Percentiles rank a stretch among this genome's conserved stretches.
Conservation (phyloP, 2,797 vertebrate genomes). For the Dromococcyx pavoninus region DNA sequence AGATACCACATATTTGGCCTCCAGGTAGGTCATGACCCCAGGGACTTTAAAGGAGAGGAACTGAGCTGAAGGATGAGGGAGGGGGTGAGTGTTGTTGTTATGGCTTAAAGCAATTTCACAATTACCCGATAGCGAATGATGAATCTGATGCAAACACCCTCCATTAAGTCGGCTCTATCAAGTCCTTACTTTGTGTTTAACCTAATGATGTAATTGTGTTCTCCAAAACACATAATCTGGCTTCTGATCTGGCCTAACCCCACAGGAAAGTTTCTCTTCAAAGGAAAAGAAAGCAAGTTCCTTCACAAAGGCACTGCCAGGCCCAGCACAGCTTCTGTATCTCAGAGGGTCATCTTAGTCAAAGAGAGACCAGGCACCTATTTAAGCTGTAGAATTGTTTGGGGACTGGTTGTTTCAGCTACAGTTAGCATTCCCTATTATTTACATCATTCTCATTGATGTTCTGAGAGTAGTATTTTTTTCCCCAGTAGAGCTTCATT, state of each 20-base stretch:
- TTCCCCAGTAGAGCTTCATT: background rate
- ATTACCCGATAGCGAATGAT: conserved; percentile 65
- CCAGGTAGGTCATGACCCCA: conserved; percentile 67
- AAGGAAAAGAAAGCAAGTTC: conserved; percentile 51
- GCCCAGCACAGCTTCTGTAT: conserved; percentile 30
- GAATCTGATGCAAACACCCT: conserved; percentile 66
- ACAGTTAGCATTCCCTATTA: background rate
- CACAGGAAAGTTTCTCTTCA: conserved; percentile 60
- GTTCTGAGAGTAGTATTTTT: background rate
- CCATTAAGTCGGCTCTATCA: conserved; percentile 54
- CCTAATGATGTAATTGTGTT: conserved; percentile 59
- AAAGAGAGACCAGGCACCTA: conserved; percentile 7
- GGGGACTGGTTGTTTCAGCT: conserved; percentile 12
- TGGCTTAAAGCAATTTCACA: conserved; percentile 72
- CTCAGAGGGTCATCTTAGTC: conserved; percentile 51
- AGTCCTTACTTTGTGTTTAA: conserved; percentile 63
- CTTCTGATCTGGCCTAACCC: conserved; percentile 67
- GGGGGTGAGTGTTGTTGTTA: conserved; percentile 54
- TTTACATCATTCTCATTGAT: background rate
- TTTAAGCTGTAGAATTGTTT: background rate
- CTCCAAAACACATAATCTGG: conserved; percentile 63
- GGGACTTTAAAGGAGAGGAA: conserved; percentile 68
- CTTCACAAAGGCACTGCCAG: conserved; percentile 47
- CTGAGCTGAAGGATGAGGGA: conserved; percentile 50
- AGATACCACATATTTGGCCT: conserved; percentile 61